These are phyloP conservation scores for Rhagoletis zephyria DNA, from an alignment of 1,140 invertebrate species.

Conservation along the genomic window DNA sequence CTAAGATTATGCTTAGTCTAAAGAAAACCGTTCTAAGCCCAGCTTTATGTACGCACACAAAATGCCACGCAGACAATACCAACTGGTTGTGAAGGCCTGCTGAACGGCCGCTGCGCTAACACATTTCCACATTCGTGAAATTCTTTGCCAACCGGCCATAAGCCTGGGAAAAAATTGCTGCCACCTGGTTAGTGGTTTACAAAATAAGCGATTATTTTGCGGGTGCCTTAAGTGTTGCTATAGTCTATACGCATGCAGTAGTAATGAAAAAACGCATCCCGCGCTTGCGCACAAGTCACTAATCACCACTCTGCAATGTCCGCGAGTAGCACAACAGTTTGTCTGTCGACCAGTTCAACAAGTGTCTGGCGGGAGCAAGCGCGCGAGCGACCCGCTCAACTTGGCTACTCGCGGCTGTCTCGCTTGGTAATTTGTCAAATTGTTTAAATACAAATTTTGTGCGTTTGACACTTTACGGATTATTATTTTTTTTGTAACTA, in stretches of 20 bases:
- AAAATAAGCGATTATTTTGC: slow-evolving; percentile 38
- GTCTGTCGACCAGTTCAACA: slow-evolving; percentile 12
- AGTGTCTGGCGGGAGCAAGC: neutral
- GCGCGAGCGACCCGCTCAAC: slow-evolving; percentile 7
- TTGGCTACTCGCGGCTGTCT: slow-evolving; percentile 11
- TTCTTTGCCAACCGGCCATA: neutral
- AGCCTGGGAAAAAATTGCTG: neutral
- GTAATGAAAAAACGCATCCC: slow-evolving; percentile 12
- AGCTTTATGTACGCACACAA: slow-evolving; percentile 20
- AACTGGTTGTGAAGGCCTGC: neutral
- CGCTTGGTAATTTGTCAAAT: slow-evolving; percentile 70
- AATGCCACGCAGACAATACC: slow-evolving; percentile 25
- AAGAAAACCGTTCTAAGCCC: slow-evolving; percentile 25
- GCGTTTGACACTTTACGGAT: slow-evolving; percentile 66
- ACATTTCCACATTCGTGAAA: slow-evolving; percentile 28
- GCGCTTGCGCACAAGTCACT: neutral
- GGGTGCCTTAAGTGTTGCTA: neutral
- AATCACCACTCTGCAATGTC: neutral
- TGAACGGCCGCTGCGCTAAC: neutral
- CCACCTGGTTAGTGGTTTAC: neutral
- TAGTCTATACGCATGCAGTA: neutral
- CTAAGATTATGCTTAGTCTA: neutral
- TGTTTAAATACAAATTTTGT: slow-evolving; percentile 63
- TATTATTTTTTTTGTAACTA: slow-evolving; percentile 51
- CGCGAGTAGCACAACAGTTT: neutral